These are phyloP conservation scores for Choloepus hoffmanni DNA, from an alignment of 2,113 vertebrate genomes.

Conservation along the genomic window DNA sequence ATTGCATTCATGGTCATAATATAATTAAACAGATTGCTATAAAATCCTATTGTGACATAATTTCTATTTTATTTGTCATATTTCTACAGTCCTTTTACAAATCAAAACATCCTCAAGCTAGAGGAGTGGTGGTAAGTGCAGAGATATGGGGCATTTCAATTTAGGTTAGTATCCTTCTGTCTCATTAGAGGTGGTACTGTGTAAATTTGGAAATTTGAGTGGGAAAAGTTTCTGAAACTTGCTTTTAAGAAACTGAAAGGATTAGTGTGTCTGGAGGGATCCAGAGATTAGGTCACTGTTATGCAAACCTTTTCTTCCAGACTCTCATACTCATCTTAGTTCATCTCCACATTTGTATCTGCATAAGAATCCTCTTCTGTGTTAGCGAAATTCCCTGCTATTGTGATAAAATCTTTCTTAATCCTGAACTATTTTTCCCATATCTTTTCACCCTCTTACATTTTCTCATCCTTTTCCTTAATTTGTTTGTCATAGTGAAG, in stretches of 20 bases:
- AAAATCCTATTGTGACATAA: neutral
- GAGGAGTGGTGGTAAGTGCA: neutral
- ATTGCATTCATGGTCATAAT: slow-evolving; percentile 31
- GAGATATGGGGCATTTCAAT: neutral
- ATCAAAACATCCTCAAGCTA: neutral
- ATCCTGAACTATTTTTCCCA: neutral
- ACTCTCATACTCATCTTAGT: neutral
- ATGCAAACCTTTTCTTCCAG: neutral
- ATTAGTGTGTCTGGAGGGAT: neutral
- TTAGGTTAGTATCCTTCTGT: neutral
- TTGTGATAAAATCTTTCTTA: slow-evolving; percentile 25
- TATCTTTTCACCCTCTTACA: neutral
- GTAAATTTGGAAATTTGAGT: neutral
- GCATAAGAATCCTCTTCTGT: neutral
- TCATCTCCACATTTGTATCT: slow-evolving; percentile 7
- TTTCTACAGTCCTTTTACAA: slow-evolving; percentile 36
- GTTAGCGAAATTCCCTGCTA: neutral
- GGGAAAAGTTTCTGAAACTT: slow-evolving; percentile 27
- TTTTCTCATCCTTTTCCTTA: neutral
- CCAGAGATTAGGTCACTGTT: neutral
- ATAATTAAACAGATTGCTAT: slow-evolving; percentile 52
- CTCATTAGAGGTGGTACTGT: neutral
- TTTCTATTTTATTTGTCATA: neutral
- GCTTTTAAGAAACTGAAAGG: slow-evolving; percentile 31
- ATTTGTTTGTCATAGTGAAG: neutral